Evolutionary conservation across 2,888 invertebrate species (phyloP).

Genomic region (Cremastinae sp.): DNA sequence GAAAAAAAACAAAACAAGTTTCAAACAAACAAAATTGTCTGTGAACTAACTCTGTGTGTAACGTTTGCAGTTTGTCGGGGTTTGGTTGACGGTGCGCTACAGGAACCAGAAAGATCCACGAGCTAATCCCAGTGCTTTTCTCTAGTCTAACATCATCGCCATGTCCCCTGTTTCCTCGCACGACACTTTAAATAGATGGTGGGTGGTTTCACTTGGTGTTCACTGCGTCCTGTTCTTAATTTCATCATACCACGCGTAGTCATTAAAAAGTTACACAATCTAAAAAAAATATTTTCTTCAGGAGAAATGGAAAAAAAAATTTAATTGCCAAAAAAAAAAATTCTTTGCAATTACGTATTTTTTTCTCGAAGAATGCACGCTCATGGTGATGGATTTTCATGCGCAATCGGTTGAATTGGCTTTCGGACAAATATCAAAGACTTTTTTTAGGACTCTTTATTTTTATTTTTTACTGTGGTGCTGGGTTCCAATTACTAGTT

Average conservation of each 20-base stretch:
- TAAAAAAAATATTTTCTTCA: no score
- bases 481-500: no score
- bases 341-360: background rate
- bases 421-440: no score
- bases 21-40: background rate
- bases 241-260: background rate
- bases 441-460: no score
- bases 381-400: conserved; percentile 13
- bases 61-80: conserved; percentile 94
- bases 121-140: conserved; percentile 98
- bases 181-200: conserved; percentile 78
- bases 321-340: background rate
- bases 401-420: background rate
- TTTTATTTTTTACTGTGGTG: no score
- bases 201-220: conserved; percentile 67
- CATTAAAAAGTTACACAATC: no score
- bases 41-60: conserved; percentile 56
- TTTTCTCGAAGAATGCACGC: background rate
- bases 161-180: conserved; percentile 79
- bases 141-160: conserved; percentile 86
- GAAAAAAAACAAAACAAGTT: no score
- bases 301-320: no score
- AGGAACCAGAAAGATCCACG: conserved; percentile 99
- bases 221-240: background rate
- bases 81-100: conserved; percentile 97